Conservation (phyloP, 1,140 invertebrate genomes). For the Nasonia vitripennis region DNA sequence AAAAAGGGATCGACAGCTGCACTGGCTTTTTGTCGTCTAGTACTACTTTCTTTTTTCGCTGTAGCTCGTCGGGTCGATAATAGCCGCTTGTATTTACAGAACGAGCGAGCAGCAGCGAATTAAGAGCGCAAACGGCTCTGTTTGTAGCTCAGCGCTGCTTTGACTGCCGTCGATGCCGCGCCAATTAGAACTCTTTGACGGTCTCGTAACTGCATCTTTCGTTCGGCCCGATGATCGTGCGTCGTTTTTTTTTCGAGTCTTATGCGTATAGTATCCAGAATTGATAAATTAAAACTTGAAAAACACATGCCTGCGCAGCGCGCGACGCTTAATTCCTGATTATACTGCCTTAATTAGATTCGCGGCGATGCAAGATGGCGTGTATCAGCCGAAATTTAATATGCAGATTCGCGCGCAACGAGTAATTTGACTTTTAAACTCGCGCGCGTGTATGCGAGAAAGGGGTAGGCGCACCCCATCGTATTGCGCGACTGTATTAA, state of each 20-base stretch:
- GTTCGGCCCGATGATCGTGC: too few species aligned
- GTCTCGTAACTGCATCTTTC: background rate
- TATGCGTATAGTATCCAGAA: too few species aligned
- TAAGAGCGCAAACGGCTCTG: background rate
- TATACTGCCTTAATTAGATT: conserved; percentile 31
- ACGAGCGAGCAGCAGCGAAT: background rate
- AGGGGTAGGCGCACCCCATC: background rate
- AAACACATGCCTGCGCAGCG: too few species aligned
- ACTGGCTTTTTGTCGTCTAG: background rate
- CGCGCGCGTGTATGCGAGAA: background rate
- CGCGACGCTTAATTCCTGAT: background rate
- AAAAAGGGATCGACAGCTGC: background rate
- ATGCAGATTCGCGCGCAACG: conserved; percentile 17
- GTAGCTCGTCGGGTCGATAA: background rate
- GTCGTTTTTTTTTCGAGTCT: too few species aligned
- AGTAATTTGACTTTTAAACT: conserved; percentile 47
- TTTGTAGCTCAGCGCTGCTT: background rate
- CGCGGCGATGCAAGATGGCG: conserved; percentile 17
- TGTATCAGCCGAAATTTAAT: background rate
- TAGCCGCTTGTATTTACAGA: conserved; percentile 30
- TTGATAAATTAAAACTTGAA: background rate
- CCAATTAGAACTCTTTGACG: background rate
- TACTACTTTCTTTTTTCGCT: conserved; percentile 9
- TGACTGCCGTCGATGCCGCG: background rate
- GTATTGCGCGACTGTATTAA: conserved; percentile 40